A percentile compares a stretch with the other conserved stretches of the same genome.
Conservation (phyloP, 1,140 invertebrate genomes). For the Drosophila ironensis region DNA sequence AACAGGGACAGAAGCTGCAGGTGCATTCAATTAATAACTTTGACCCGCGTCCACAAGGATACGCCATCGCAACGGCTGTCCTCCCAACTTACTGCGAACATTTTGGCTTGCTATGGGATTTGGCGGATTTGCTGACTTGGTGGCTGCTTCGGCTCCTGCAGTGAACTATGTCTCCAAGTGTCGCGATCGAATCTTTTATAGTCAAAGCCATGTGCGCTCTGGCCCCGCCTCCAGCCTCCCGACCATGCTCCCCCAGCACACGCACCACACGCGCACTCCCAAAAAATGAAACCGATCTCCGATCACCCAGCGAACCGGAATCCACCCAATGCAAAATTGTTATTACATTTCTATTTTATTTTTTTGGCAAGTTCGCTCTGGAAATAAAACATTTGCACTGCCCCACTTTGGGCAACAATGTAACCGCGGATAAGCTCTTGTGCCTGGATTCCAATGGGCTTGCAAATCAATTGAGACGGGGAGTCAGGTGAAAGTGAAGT, state of each 20-base stretch:
- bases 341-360: conserved; percentile 51
- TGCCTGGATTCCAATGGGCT: conserved; percentile 17
- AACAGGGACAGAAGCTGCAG: conserved; percentile 66
- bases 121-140: conserved; percentile 13
- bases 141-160: conserved; percentile 65
- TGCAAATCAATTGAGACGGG: not conserved
- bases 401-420: conserved; percentile 28
- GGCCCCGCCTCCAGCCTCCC: conserved; percentile 16
- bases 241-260: conserved; percentile 13
- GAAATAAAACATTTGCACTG: conserved; percentile 39
- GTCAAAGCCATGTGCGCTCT: conserved; percentile 15
- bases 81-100: conserved; percentile 69
- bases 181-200: conserved; percentile 76
- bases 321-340: conserved; percentile 65
- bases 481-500: conserved; percentile 60
- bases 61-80: not conserved
- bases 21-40: not conserved
- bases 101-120: conserved; percentile 46
- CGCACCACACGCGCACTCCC: conserved; percentile 30
- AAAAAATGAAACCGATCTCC: conserved; percentile 9
- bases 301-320: conserved; percentile 57
- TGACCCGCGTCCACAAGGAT: too few relatives aligned
- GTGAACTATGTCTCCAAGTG: conserved; percentile 77
- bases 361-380: conserved; percentile 16
- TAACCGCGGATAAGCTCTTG: conserved; percentile 26